These are phyloP conservation scores for Cantharis rustica DNA, from an alignment of 2,888 invertebrate genomes.

Conservation along the genomic window DNA sequence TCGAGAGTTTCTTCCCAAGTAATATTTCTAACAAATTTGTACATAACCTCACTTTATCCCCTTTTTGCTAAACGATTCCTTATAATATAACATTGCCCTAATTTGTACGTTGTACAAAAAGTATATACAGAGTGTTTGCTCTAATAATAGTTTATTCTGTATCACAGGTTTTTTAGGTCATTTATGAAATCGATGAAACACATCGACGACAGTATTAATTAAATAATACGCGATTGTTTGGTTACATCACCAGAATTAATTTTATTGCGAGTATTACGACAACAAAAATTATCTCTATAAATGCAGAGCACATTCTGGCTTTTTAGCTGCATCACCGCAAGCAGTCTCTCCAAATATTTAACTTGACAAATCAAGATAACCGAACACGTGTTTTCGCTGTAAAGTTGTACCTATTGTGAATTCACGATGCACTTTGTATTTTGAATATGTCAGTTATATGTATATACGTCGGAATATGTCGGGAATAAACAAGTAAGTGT, in stretches of 20 bases:
- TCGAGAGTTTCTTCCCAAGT: neutral
- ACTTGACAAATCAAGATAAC: neutral
- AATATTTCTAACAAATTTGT: neutral
- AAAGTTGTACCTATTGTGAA: too few species aligned
- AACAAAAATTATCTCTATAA: neutral
- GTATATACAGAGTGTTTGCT: neutral
- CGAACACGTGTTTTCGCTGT: too few species aligned
- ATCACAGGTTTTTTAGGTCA: neutral
- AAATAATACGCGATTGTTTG: neutral
- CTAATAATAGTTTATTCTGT: neutral
- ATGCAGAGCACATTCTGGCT: neutral
- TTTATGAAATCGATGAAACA: neutral
- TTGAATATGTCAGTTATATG: too few species aligned
- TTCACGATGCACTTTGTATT: neutral
- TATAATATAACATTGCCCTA: neutral
- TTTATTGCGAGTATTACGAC: neutral
- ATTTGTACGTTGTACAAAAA: neutral
- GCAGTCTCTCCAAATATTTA: neutral
- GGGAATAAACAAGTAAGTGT: neutral
- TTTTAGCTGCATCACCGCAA: neutral
- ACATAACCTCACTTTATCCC: neutral
- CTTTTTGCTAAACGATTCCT: neutral
- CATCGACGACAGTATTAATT: neutral
- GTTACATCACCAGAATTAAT: neutral
- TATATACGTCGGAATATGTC: too few species aligned